These are phyloP conservation scores for Oophaga sylvatica DNA, from an alignment of 2,797 vertebrate species.

Conservation along the genomic window DNA sequence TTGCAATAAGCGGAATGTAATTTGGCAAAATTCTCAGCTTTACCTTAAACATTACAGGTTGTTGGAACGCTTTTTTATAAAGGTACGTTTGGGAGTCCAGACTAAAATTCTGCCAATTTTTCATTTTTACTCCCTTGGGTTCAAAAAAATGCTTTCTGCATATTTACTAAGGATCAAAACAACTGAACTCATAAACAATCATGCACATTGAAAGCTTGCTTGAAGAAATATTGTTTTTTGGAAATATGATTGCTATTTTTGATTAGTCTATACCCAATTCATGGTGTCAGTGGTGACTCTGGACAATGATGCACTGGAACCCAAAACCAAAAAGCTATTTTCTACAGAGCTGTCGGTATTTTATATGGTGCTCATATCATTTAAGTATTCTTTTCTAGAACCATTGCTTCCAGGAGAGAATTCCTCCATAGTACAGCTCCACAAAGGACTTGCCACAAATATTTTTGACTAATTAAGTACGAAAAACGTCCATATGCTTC, in stretches of 20 bases:
- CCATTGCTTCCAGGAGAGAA: too few relatives aligned
- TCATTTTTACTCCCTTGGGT: neutral
- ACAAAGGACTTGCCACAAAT: too few relatives aligned
- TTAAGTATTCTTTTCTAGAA: too few relatives aligned
- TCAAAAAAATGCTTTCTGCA: constrained; percentile 19
- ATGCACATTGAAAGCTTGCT: neutral
- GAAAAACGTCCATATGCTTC: too few relatives aligned
- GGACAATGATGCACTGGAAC: neutral
- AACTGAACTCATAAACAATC: neutral
- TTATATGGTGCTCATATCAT: too few relatives aligned
- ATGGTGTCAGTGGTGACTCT: neutral
- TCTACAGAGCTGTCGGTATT: too few relatives aligned
- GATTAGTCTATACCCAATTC: neutral
- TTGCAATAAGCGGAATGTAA: constrained; percentile 7
- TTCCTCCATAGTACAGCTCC: too few relatives aligned
- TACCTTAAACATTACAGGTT: constrained; percentile 28
- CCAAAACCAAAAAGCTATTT: neutral
- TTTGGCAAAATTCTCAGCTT: neutral
- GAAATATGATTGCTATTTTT: constrained; percentile 15
- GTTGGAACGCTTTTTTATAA: neutral
- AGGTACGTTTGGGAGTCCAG: constrained; percentile 21
- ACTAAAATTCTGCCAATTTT: neutral
- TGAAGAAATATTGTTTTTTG: neutral
- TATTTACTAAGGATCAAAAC: constrained; percentile 7
- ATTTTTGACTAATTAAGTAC: too few relatives aligned